These are phyloP conservation scores for Phoeniculus purpureus DNA, from an alignment of 2,797 vertebrate genomes.

Conservation along the genomic window DNA sequence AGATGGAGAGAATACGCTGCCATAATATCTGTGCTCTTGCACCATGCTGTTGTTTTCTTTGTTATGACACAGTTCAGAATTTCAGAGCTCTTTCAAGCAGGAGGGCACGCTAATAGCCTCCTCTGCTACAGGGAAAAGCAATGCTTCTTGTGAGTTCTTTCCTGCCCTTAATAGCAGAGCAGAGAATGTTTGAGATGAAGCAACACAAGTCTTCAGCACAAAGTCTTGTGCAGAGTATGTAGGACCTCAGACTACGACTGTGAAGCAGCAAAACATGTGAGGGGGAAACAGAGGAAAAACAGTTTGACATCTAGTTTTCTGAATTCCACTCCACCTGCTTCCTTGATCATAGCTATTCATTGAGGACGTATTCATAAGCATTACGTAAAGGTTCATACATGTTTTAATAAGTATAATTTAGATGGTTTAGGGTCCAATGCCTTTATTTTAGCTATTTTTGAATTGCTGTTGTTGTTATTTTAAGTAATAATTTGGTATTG, in stretches of 20 bases:
- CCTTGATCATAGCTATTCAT: neutral
- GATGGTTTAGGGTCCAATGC: neutral
- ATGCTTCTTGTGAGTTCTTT: neutral
- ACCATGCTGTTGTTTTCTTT: constrained; percentile 34
- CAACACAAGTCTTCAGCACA: neutral
- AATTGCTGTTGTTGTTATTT: neutral
- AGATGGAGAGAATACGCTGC: neutral
- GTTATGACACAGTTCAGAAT: constrained; percentile 30
- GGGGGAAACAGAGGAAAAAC: neutral
- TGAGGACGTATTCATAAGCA: neutral
- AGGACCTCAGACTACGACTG: neutral
- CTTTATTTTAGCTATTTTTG: neutral
- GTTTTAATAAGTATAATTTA: constrained; percentile 16
- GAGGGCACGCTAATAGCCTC: neutral
- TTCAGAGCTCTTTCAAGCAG: constrained; percentile 14
- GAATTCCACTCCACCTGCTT: neutral
- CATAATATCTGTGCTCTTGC: constrained; percentile 41
- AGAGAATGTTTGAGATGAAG: neutral
- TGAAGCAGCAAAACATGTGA: neutral
- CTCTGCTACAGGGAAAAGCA: constrained; percentile 20
- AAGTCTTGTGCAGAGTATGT: neutral
- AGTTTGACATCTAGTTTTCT: neutral
- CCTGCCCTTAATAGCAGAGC: neutral
- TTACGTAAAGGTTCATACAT: neutral
- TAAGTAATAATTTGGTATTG: neutral